Evolutionary conservation across 2,113 vertebrate species (phyloP), one percentile per base, ranked within the genome.

Genomic region (Archilochus colubris): DNA sequence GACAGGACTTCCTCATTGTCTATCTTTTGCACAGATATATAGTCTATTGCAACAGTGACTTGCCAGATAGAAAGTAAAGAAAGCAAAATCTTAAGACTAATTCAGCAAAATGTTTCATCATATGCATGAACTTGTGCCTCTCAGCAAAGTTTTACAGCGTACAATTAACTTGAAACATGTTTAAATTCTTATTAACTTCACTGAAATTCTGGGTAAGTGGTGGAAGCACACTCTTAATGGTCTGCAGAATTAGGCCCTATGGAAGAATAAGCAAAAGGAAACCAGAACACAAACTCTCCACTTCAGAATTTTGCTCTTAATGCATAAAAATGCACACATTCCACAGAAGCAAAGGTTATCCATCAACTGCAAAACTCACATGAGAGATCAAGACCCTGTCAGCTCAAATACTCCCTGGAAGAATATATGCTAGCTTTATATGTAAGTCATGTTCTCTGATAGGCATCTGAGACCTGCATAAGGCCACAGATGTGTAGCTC

Each of bases 361-460:
- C 93, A 97, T 96, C 97, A 96, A 97, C 92, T 96, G 90, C 51
- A 54, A 95, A 91, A 84, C 46, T 94, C 94, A 95, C 84, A 96
- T 6, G n/a, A 93, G 44, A 82, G 91, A 97, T 92, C 82, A 97
- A 57, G 94, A 96, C 94, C 91, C 57, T 92, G 92, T 88, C 95
- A 95, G 57, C 68, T 93, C 67, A 91, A 77, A 91, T 61, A 50
- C 46, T 80, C 67, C 36, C 55, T 86, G 62, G 63, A 96, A 93
- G 72, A 97, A 90, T 86, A 96, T 86, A 95, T 93, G 96, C 62
- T 64, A 97, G 87, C 64, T 91, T 97, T 97, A 72, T 76, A 94
- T 79, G 86, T 88, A 96, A 95, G 92, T 92, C 79, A 77, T 96
- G 79, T 86, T 94, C 86, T 94, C 46, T 89, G 82, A 90, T 59